Base-by-base conservation (phyloP, 2,113 vertebrate species). In the Dunckerocampus dactyliophorus region DNA sequence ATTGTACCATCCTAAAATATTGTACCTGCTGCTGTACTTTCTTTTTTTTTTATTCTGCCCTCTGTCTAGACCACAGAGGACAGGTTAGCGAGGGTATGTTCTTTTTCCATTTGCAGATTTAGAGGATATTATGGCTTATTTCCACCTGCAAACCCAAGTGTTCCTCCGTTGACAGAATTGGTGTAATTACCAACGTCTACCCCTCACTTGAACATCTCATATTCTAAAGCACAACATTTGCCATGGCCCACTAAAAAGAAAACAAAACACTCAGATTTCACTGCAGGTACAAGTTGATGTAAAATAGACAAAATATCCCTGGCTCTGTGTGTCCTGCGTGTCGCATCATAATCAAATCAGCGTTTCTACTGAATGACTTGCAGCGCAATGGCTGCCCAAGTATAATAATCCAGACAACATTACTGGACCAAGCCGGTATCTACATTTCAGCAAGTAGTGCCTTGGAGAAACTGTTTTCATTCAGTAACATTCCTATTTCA, bases 401-500 rank as follows among this genome's bases (percentile, higher is more conserved):
- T 60, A 54, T 74, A 81, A 80, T 54, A 82, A 53, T 71, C 70
- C 72, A 63, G 63, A 53, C 81, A 66, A 62, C 71, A 46, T 16
- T 4, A 46, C 65, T 19, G 54, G 37, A 54, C 51, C 55, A 22
- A 57, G 59, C 60, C 14, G 39, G 59, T 82, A 76, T 82, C 75
- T 31, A 60, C 3, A 4, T 84, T 86, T 82, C 79, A 74, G 59
- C 22, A 45, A 47, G 54, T 14, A 46, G 61, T 74, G 19, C 46
- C 65, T 75, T 14, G 39, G 39, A 79, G 74, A 46, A 77, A 74
- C 48, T 57, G 65, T 75, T 79, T 80, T 62, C 71, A 83, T 82
- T 82, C 39, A 15, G 71, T 62, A 82, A 82, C 69, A 72, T 80
- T 86, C 81, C 82, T 84, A 76, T 84, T 87, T 84, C 72, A 80